A percentile compares a stretch with the other conserved stretches of the same genome.
Evolutionary conservation across 2,888 invertebrate genomes (phyloP).

Genomic region (Conchocele bisecta): DNA sequence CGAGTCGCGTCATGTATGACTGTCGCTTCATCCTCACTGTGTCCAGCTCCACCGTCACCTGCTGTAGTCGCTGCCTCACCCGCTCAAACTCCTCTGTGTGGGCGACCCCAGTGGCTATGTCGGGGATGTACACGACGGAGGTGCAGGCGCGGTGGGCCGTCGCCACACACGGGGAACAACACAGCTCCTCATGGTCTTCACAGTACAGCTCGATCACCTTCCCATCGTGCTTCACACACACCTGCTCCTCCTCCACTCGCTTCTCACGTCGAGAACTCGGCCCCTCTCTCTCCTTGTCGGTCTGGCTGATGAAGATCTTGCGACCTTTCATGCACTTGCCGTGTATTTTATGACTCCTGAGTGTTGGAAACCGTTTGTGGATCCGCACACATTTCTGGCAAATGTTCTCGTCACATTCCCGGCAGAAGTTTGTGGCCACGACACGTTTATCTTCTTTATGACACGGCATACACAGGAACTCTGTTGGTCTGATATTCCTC

Average conservation of each 20-base stretch:
- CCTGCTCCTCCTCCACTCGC: not conserved
- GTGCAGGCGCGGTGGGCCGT: slow-evolving; percentile 47
- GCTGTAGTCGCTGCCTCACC: slow-evolving; percentile 33
- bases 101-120: slow-evolving; percentile 50
- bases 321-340: too few relatives aligned
- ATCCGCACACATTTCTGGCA: slow-evolving; percentile 59
- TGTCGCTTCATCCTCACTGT: slow-evolving; percentile 29
- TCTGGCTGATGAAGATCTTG: too few relatives aligned
- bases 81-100: slow-evolving; percentile 48
- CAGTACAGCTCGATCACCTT: slow-evolving; percentile 52
- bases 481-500: too few relatives aligned
- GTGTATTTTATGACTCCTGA: slow-evolving; percentile 43
- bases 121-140: slow-evolving; percentile 50
- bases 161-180: slow-evolving; percentile 56
- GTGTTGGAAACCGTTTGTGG: slow-evolving; percentile 50
- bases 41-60: slow-evolving; percentile 39
- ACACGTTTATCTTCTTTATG: slow-evolving; percentile 41
- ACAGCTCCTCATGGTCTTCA: slow-evolving; percentile 52
- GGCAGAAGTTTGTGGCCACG: slow-evolving; percentile 56
- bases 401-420: slow-evolving; percentile 50
- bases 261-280: not conserved
- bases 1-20: slow-evolving; percentile 37
- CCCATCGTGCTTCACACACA: slow-evolving; percentile 16
- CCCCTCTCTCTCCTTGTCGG: not conserved
- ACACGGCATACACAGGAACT: too few relatives aligned